Evolutionary conservation across 2,888 invertebrate species (phyloP).

Genomic region (Conistra vaccinii): DNA sequence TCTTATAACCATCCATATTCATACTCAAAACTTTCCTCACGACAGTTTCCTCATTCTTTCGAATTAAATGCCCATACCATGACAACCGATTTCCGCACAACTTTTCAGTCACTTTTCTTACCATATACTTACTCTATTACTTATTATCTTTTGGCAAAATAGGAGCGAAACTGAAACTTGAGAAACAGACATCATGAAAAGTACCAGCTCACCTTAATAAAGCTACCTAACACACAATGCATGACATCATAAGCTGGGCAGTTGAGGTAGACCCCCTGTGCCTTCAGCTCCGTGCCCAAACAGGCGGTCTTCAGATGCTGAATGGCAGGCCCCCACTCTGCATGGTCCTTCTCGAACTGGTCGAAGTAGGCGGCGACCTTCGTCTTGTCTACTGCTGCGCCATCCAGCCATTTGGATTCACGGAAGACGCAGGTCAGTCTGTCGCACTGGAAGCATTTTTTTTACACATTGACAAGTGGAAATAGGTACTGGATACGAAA

Average conservation of each 20-base stretch:
- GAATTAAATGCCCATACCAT: no score
- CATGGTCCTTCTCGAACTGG: slow-evolving; percentile 73
- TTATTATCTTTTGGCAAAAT: neutral
- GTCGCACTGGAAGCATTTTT: slow-evolving; percentile 76
- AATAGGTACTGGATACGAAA: neutral
- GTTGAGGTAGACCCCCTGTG: slow-evolving; percentile 76
- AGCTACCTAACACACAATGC: slow-evolving; percentile 74
- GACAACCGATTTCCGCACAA: no score
- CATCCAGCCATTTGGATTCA: slow-evolving; percentile 76
- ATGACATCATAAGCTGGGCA: slow-evolving; percentile 82
- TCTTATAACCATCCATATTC: no score
- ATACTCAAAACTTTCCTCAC: no score
- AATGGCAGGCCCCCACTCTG: slow-evolving; percentile 77
- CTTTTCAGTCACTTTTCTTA: no score
- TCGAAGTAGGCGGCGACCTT: slow-evolving; percentile 74
- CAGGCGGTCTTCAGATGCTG: slow-evolving; percentile 73
- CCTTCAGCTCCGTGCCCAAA: slow-evolving; percentile 69
- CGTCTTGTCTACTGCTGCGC: slow-evolving; percentile 71
- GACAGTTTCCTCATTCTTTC: no score
- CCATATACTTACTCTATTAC: no score
- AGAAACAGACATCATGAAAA: neutral
- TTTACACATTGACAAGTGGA: neutral
- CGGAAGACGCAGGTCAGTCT: slow-evolving; percentile 76
- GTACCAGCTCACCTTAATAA: slow-evolving; percentile 75
- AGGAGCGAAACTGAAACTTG: neutral